Evolutionary conservation across 2,888 invertebrate species (phyloP), one percentile per base, ranked within the genome.

Genomic region (Lapara coniferarum): DNA sequence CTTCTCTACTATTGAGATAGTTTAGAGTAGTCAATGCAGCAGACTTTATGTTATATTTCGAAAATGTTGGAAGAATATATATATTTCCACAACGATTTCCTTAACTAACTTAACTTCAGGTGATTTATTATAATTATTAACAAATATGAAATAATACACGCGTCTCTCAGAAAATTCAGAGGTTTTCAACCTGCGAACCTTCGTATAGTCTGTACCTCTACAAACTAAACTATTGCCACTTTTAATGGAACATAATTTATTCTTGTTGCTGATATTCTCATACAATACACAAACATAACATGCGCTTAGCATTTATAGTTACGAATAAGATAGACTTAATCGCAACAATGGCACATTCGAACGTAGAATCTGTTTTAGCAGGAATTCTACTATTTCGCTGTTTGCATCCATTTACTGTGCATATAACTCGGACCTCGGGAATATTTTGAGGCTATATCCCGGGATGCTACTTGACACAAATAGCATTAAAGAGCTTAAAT

Each of bases 241-340:
- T 37, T 37, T 37, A 37, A 37, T 25, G 8, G 0, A 37, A 37
- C 37, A 37, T 37, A 37, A 37, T 37, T 37, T 37, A 52, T 52
- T n/a, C 10, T 14, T 14, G 14, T 14, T 14, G 14, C n/a, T 52
- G 4, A 52, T n/a, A 52, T n/a, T 52, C 52, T n/a, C 53, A 16
- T n/a, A n/a, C 16, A 53, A 58, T 14, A 46, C 6, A 19, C 16
- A 63, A 46, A 46, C 46, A 63, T 10, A 63, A 46, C 12, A 16
- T 12, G n/a, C 59, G 16, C 46, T 63, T 44, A 16, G 10, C 59
- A 63, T n/a, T 46, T 46, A 59, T 44, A 16, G 44, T 59, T 16
- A 63, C 46, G 10, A 63, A 63, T 63, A 63, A 63, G 16, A 46
- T 46, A 63, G 16, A 46, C 46, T 59, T 63, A 63, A 63, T 63